These are phyloP conservation scores for Drosophila baimaii DNA, from an alignment of 1,140 invertebrate genomes.

Conservation along the genomic window DNA sequence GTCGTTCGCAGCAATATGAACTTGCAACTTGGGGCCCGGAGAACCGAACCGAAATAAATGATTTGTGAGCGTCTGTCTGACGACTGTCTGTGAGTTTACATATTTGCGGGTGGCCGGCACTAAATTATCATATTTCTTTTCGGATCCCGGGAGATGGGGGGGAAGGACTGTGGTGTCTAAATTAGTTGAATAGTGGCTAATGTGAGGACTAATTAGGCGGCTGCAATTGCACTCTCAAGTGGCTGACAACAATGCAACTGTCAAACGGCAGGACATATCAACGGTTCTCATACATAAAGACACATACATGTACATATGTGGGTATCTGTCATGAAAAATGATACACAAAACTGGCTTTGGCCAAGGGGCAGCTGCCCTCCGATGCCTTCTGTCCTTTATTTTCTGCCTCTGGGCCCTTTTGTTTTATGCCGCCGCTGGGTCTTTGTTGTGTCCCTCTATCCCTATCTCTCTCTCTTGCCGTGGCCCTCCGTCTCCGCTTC, in stretches of 20 bases:
- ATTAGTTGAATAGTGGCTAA: constrained; percentile 40
- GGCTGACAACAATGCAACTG: constrained; percentile 70
- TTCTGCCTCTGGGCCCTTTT: constrained; percentile 77
- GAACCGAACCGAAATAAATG: constrained; percentile 57
- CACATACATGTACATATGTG: constrained; percentile 40
- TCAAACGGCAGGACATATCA: constrained; percentile 54
- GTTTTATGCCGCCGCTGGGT: constrained; percentile 77
- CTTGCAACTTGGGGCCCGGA: constrained; percentile 44
- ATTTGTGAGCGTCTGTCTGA: constrained; percentile 55
- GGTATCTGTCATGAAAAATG: constrained; percentile 74
- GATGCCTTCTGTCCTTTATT: constrained; percentile 46
- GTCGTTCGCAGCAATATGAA: constrained; percentile 62
- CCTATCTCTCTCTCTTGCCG: constrained; percentile 35
- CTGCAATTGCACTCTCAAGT: constrained; percentile 78
- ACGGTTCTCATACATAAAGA: constrained; percentile 23
- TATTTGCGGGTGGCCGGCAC: constrained; percentile 66
- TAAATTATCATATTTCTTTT: constrained; percentile 63
- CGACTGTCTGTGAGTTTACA: constrained; percentile 14
- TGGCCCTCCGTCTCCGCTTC: not conserved
- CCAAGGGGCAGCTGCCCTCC: constrained; percentile 66
- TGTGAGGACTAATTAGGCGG: constrained; percentile 68
- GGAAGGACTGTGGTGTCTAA: not conserved
- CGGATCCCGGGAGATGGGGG: not conserved
- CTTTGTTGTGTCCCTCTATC: constrained; percentile 64
- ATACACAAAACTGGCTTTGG: constrained; percentile 68